These are phyloP conservation scores for Chiloscyllium plagiosum DNA, from an alignment of 2,113 vertebrate species.

Conservation along the genomic window DNA sequence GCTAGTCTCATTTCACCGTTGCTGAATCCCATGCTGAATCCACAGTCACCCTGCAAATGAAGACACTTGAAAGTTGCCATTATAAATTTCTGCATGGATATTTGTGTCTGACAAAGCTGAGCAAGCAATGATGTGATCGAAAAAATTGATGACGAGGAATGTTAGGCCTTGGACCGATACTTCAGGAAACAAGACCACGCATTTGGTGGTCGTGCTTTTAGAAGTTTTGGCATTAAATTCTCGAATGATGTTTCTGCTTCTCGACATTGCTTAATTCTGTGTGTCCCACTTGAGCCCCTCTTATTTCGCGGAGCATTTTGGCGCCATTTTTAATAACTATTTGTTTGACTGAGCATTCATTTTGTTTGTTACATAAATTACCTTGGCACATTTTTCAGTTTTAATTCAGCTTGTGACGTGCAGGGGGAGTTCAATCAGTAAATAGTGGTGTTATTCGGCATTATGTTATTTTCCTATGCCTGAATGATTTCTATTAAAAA, in stretches of 20 bases:
- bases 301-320: not conserved
- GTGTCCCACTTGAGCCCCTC: not conserved
- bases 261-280: not conserved
- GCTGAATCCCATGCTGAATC: too few species aligned
- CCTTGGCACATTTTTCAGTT: not conserved
- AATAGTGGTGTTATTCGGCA: not conserved
- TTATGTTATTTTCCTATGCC: not conserved
- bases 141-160: too few species aligned
- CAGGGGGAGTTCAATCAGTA: not conserved
- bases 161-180: not conserved
- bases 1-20: too few species aligned
- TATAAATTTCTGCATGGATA: not conserved
- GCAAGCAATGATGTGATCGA: too few species aligned
- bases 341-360: not conserved
- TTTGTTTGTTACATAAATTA: not conserved
- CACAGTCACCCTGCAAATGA: not conserved
- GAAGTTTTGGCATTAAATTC: too few species aligned
- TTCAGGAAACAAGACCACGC: not conserved
- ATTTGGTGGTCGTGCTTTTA: not conserved
- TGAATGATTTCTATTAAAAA: not conserved
- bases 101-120: not conserved
- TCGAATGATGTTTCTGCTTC: not conserved
- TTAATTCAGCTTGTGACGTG: not conserved
- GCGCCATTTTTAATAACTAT: not conserved
- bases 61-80: not conserved